Base-by-base conservation (phyloP, 2,888 invertebrate genomes). In the Plebejus anna region DNA sequence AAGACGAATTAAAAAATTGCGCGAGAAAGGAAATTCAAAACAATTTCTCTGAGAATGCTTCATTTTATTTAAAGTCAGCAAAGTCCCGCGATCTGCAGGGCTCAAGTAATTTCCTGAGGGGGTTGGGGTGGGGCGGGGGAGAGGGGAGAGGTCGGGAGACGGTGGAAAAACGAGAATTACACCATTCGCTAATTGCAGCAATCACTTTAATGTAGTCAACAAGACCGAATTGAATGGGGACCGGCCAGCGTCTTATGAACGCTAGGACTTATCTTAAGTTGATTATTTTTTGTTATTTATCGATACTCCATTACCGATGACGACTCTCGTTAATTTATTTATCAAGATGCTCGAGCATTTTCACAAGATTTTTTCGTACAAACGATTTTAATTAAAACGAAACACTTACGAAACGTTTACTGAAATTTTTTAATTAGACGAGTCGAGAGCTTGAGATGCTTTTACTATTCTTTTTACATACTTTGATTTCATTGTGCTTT, bases 191-290 rank as follows among this genome's bases (percentile, higher is more conserved):
- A 93, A 93, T 93, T 93, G 90, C 91, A 87, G 92, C 91, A 92
- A 93, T 93, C 92, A 92, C 89, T 92, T 89, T 92, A 92, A 93
- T 93, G 92, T 92, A 92, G 91, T 91, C 91, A 90, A 87, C 90
- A 87, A 88, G 88, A 87, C 89, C 86, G 84, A 87, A 88, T 87
- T 87, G 86, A 87, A 87, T 87, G 83, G 83, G 85, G 87, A 83
- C 84, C 84, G 82, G 85, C 87, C 85, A 86, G 86, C 84, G 85
- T 81, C 86, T 86, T 87, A 88, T 88, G 88, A 89, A 89, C 86
- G 87, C 83, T 84, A 81, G 83, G 76, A 77, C 77, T 79, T 79
- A 77, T 79, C 78, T 81, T 82, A 79, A 80, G 80, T 80, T 78
- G 80, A 79, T 77, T 79, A 78, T 76, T 71, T 78, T 77, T 79